Evolutionary conservation across 1,140 invertebrate genomes (phyloP).

Genomic region (Diabrotica undecimpunctata): DNA sequence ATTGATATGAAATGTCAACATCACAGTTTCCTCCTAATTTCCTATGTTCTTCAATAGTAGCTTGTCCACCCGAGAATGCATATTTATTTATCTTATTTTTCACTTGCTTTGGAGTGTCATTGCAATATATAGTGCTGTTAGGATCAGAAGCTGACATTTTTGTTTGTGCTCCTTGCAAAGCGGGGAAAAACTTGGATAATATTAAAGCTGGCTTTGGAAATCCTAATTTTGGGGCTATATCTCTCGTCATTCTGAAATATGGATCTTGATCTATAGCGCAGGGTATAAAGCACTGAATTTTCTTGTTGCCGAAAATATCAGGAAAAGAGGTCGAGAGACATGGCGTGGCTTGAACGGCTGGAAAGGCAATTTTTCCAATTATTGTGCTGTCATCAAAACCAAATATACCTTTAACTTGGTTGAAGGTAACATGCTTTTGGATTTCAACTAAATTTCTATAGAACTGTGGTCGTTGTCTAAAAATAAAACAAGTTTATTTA

Average conservation of each 20-base stretch:
- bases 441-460: slow-evolving; percentile 91
- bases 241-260: slow-evolving; percentile 97
- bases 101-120: slow-evolving; percentile 93
- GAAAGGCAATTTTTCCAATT: slow-evolving; percentile 97
- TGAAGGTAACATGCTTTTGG: slow-evolving; percentile 92
- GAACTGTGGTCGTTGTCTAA: slow-evolving; percentile 78
- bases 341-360: slow-evolving; percentile 93
- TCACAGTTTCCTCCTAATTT: slow-evolving; percentile 90
- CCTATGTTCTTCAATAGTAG: slow-evolving; percentile 90
- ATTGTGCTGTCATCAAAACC: slow-evolving; percentile 94
- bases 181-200: slow-evolving; percentile 93
- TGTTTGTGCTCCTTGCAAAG: slow-evolving; percentile 91
- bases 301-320: slow-evolving; percentile 82
- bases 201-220: slow-evolving; percentile 90
- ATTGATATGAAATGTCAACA: slow-evolving; percentile 94
- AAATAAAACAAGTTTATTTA: slow-evolving; percentile 35
- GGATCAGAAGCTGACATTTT: slow-evolving; percentile 98
- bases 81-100: slow-evolving; percentile 98
- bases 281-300: slow-evolving; percentile 90
- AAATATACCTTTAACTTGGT: slow-evolving; percentile 95
- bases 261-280: slow-evolving; percentile 99
- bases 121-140: slow-evolving; percentile 93
- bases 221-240: slow-evolving; percentile 90
- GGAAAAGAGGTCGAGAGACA: slow-evolving; percentile 95
- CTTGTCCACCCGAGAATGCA: slow-evolving; percentile 95